These are phyloP conservation scores for Bugula neritina DNA, from an alignment of 2,888 invertebrate genomes.

Conservation along the genomic window DNA sequence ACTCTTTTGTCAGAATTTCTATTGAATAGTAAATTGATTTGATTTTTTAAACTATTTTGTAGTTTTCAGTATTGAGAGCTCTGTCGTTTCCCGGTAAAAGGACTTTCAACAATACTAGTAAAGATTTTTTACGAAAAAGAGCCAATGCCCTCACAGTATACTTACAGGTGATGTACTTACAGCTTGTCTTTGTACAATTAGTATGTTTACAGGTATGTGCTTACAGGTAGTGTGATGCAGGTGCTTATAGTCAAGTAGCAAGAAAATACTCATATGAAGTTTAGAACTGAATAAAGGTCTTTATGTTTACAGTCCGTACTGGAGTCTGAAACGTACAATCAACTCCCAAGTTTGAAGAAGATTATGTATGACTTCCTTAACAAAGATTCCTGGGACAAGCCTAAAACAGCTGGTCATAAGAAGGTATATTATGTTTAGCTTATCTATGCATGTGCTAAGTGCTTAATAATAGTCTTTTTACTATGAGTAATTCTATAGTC, in stretches of 20 bases:
- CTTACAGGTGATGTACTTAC: constrained; percentile 57
- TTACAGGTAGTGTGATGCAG: neutral
- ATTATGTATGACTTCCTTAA: constrained; percentile 1
- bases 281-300: too few species aligned
- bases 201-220: neutral
- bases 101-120: constrained; percentile 84
- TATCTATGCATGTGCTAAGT: too few species aligned
- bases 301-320: neutral
- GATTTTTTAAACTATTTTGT: too few species aligned
- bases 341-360: neutral
- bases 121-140: constrained; percentile 70
- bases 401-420: constrained; percentile 4
- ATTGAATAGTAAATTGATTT: too few species aligned
- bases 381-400: constrained; percentile 6
- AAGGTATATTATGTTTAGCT: neutral
- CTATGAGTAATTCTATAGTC: too few species aligned
- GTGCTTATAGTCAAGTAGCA: neutral
- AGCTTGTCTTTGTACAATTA: neutral
- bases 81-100: constrained; percentile 85
- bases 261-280: too few species aligned
- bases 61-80: constrained; percentile 73
- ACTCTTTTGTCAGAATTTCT: too few species aligned
- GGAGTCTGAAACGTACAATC: neutral
- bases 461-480: too few species aligned
- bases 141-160: constrained; percentile 72